A percentile compares a stretch with the other conserved stretches of the same genome.
These are phyloP conservation scores for Gymnothorax javanicus DNA, from an alignment of 2,797 vertebrate species.

Conservation along the genomic window DNA sequence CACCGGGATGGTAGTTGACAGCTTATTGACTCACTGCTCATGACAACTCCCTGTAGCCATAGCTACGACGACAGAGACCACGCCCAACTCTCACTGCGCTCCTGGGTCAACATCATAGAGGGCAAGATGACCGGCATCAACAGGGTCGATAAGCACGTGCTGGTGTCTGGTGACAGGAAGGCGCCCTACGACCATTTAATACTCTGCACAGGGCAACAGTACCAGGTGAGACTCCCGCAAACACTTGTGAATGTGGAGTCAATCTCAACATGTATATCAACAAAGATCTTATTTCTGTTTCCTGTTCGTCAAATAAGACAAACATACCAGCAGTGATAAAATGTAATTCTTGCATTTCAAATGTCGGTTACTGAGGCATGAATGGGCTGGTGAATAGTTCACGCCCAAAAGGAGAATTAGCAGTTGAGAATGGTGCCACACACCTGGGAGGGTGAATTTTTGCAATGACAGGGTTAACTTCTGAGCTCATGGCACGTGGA, in stretches of 20 bases:
- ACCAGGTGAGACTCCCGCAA: conserved; percentile 76
- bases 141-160: conserved; percentile 77
- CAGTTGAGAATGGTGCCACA: background rate
- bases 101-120: conserved; percentile 77
- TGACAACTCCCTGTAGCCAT: conserved; percentile 74
- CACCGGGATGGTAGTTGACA: background rate
- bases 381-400: background rate
- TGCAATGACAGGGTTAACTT: background rate
- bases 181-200: conserved; percentile 87
- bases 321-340: background rate
- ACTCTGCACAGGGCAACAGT: conserved; percentile 87
- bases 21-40: background rate
- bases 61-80: conserved; percentile 80
- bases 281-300: no score
- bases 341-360: background rate
- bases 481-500: background rate
- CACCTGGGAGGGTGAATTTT: background rate
- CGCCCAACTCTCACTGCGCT: conserved; percentile 77
- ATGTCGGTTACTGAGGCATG: background rate
- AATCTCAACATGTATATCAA: no score
- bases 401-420: background rate
- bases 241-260: background rate
- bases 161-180: conserved; percentile 66
- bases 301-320: no score
- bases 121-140: conserved; percentile 88